Percentiles rank a stretch among this genome's conserved stretches.
Evolutionary conservation across 1,140 invertebrate genomes (phyloP).

Genomic region (Coboldia fuscipes): DNA sequence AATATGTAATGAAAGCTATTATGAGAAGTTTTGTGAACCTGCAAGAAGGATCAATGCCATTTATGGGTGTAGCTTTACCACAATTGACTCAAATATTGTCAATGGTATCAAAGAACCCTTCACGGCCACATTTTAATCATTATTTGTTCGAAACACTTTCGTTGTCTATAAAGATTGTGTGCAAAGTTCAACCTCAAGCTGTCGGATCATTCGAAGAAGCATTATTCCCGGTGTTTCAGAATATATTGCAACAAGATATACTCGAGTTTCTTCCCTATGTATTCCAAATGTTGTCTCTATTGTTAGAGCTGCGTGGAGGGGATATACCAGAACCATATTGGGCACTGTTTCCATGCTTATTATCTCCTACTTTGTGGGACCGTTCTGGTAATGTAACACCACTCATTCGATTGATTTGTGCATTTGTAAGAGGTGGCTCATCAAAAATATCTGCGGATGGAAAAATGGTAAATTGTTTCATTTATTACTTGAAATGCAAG

Average conservation of each 20-base stretch:
- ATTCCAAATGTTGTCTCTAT: constrained; percentile 84
- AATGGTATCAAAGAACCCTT: constrained; percentile 82
- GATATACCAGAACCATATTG: constrained; percentile 63
- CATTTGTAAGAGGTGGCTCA: constrained; percentile 56
- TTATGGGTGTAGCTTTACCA: constrained; percentile 53
- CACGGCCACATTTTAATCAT: constrained; percentile 93
- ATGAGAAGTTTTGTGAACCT: constrained; percentile 71
- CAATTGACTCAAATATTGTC: constrained; percentile 67
- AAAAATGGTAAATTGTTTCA: constrained; percentile 31
- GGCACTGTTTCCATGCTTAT: constrained; percentile 67
- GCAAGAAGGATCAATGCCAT: constrained; percentile 62
- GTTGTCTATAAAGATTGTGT: constrained; percentile 70
- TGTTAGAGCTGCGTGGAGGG: constrained; percentile 59
- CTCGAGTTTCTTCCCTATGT: constrained; percentile 96
- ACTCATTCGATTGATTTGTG: constrained; percentile 68
- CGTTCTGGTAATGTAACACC: constrained; percentile 79
- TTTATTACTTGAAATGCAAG: not conserved
- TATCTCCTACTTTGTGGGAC: constrained; percentile 81
- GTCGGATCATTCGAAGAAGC: constrained; percentile 78
- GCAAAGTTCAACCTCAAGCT: constrained; percentile 51
- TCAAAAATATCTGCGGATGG: constrained; percentile 45
- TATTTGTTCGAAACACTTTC: constrained; percentile 89
- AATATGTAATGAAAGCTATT: constrained; percentile 93
- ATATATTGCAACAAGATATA: constrained; percentile 81
- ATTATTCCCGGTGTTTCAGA: constrained; percentile 83